Evolutionary conservation across 2,797 vertebrate genomes (phyloP).

Genomic region (Clarias fuscus): DNA sequence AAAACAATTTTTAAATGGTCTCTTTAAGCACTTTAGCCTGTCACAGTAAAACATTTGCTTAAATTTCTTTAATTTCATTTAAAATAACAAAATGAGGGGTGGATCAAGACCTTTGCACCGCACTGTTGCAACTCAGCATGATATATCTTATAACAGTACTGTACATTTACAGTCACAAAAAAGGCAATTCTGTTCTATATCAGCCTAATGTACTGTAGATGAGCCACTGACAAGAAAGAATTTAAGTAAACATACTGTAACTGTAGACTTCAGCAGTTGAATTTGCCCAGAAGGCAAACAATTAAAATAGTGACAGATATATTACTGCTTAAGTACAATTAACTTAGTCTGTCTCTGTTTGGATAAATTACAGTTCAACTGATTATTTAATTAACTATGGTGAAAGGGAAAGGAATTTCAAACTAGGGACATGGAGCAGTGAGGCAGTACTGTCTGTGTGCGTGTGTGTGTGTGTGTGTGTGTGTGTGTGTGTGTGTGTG

Average conservation of each 20-base stretch:
- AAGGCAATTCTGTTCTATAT: not conserved
- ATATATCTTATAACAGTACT: not conserved
- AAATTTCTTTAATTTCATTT: too few species aligned
- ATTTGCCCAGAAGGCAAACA: constrained; percentile 7
- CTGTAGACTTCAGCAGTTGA: not conserved
- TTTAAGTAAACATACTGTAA: not conserved
- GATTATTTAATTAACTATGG: not conserved
- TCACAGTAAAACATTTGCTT: too few species aligned
- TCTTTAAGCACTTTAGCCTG: too few species aligned
- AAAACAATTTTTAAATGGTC: too few species aligned
- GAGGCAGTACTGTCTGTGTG: not conserved
- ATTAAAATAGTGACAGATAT: constrained; percentile 3
- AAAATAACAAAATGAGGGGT: too few species aligned
- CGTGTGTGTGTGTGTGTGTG: not conserved
- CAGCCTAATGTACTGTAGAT: not conserved
- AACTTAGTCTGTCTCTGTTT: not conserved
- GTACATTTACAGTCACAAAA: not conserved
- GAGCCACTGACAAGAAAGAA: not conserved
- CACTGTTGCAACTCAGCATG: too few species aligned
- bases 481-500: not conserved
- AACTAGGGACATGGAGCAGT: not conserved
- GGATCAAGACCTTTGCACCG: too few species aligned
- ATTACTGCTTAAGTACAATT: not conserved
- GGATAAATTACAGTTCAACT: not conserved
- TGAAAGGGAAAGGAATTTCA: not conserved